Evolutionary conservation across 2,888 invertebrate species (phyloP), one percentile per base, ranked within the genome.

Genomic region (Latrodectus hesperus): DNA sequence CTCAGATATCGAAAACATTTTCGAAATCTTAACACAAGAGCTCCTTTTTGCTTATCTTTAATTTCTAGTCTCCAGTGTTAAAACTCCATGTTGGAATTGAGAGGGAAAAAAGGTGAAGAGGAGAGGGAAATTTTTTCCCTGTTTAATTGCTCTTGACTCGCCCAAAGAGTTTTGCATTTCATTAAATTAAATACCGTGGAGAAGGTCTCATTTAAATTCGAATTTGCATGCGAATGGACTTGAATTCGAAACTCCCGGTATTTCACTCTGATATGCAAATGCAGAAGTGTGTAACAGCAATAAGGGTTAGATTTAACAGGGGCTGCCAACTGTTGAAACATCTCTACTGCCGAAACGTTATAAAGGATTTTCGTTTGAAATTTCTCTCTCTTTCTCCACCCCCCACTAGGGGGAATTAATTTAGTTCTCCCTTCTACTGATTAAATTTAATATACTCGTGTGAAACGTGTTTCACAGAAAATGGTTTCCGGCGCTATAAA

Each of bases 201-300:
- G 81, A 53, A 38, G 64, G 64, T 67, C 64, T 52, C 73, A 73
- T 81, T 74, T 74, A 74, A 81, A 74, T 74, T 81, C 53, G 52
- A 74, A 81, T 81, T 81, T 81, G 81, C 81, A 81, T 81, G n/a
- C 67, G 81, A 81, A 81, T 81, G 53, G 74, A 26, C 9, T 17
- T 22, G 49, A 60, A 60, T 64, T 38, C 65, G 65, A 38, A 17
- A 53, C 38, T 67, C 77, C 9, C 22, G 53, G 16, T 73, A 38
- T 38, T 38, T 38, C 6, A 38, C 6, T 38, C 2, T 38, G 38
- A 81, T 81, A 81, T 81, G 81, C 81, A 73, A 81, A 81, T 81
- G 53, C 68, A 49, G 9, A n/a, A 49, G 71, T 68, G 26, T 52
- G 52, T 71, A 17, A 72, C 80, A 72, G 80, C 80, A 70, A 72